These are phyloP conservation scores for Charina bottae DNA, from an alignment of 2,113 vertebrate genomes.

Conservation along the genomic window DNA sequence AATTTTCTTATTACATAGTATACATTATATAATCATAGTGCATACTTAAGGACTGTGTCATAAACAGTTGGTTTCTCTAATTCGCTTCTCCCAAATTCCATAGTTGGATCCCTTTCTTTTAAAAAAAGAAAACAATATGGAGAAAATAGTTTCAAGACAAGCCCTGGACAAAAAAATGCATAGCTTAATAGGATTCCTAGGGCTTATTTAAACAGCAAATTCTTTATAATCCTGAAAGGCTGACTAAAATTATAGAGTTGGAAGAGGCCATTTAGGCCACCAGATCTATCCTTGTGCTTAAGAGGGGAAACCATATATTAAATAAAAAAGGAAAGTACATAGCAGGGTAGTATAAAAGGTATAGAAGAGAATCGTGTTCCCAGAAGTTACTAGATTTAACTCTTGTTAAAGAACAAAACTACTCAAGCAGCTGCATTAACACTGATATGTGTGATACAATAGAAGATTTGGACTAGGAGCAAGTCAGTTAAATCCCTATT, in stretches of 20 bases:
- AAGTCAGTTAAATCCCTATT: not conserved
- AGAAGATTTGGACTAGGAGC: not conserved
- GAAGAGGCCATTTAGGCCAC: not conserved
- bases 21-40: not conserved
- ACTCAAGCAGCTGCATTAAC: not conserved
- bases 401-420: conserved; percentile 20
- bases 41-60: not conserved
- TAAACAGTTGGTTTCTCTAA: not conserved
- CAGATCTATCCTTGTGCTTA: not conserved
- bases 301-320: not conserved
- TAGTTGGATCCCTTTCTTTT: not conserved
- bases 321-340: not conserved
- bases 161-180: not conserved
- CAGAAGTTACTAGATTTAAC: not conserved
- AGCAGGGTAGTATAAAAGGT: conserved; percentile 1
- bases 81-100: not conserved
- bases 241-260: not conserved
- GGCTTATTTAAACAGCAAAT: not conserved
- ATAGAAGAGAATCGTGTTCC: not conserved
- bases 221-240: not conserved
- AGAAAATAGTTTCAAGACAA: conserved; percentile 27
- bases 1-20: not conserved
- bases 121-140: not conserved
- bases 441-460: not conserved
- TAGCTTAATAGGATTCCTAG: not conserved